Base-by-base conservation (phyloP, 2,888 invertebrate genomes). In the Chaitophorus viminalis region DNA sequence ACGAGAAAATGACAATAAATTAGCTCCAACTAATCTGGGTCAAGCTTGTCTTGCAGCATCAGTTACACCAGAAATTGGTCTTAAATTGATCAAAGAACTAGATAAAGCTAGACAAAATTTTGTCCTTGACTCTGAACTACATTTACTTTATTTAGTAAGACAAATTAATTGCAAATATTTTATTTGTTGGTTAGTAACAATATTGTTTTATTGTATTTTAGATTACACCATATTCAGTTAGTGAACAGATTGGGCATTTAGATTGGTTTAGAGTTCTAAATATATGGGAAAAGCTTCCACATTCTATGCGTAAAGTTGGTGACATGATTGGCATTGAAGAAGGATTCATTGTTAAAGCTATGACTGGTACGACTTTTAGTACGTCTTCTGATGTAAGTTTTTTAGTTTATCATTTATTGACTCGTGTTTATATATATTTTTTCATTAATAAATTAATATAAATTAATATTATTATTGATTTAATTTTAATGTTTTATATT, bases 61-160 rank as follows among this genome's bases (percentile, higher is more conserved):
- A 0, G 94, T 99, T 92, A 95, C 97, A n/a, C 99, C 99, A 0
- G 96, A 96, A 91, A 98, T 99, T 91, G 98, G 97, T 0, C 92
- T 99, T 17, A 93, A 95, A 31, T 93, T 99, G 74, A 97, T 98
- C 91, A 94, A 95, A 89, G 99, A 99, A 91, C 92, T 99, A 46
- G 95, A 97, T 91, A 95, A 95, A 91, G 98, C 99, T 0, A 93
- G 98, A 17, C 95, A 95, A 90, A 96, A 96, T 91, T 95, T 99
- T 91, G 98, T 98, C 0, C 92, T 99, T 21, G 98, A 98, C 91
- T 97, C 96, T 86, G 99, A 99, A 90, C 93, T 99, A 4, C 99
- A 99, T 92, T 94, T 99, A 72, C 94, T 99, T 79, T 99, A 99
- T 92, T 93, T 98, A 90, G 98, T 98, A 72, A 78, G 90, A 78